Percentiles rank a stretch among this genome's conserved stretches.
These are phyloP conservation scores for Teinopalpus imperialis DNA, from an alignment of 2,888 invertebrate species.

Conservation along the genomic window DNA sequence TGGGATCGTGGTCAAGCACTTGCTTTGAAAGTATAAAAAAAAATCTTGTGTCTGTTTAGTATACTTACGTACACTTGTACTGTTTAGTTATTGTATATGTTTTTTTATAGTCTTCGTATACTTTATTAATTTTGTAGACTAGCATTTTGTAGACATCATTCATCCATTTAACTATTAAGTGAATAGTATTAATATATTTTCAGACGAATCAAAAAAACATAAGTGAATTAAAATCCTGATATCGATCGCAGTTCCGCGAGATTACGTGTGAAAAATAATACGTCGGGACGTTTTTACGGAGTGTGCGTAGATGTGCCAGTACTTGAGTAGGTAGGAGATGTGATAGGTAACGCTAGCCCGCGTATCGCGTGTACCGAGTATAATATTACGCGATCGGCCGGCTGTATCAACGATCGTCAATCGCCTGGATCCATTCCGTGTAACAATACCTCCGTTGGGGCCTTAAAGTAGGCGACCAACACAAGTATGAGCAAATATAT, in stretches of 20 bases:
- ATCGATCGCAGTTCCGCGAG: conserved; percentile 22
- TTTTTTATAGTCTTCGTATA: too few species aligned
- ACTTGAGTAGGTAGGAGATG: conserved; percentile 49
- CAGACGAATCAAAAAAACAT: neutral
- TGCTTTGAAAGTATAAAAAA: too few species aligned
- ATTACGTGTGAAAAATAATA: conserved; percentile 25
- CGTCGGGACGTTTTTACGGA: conserved; percentile 21
- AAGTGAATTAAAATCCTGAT: neutral
- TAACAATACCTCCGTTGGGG: conserved; percentile 71
- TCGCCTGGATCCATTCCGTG: conserved; percentile 78
- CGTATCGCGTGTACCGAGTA: conserved; percentile 73
- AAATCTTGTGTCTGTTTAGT: too few species aligned
- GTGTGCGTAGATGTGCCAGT: conserved; percentile 31
- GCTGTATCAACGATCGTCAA: conserved; percentile 80
- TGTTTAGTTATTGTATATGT: too few species aligned
- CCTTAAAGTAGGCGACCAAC: conserved; percentile 37
- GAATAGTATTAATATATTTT: too few species aligned
- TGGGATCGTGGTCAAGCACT: too few species aligned
- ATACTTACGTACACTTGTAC: too few species aligned
- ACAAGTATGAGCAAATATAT: too few species aligned
- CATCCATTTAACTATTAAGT: too few species aligned
- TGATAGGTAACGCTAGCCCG: conserved; percentile 76
- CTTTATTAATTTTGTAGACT: too few species aligned
- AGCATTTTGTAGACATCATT: too few species aligned
- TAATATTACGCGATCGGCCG: conserved; percentile 75